phyloP scores from a whole-genome alignment of 1,140 invertebrate species.

The Apis cerana region DNA sequence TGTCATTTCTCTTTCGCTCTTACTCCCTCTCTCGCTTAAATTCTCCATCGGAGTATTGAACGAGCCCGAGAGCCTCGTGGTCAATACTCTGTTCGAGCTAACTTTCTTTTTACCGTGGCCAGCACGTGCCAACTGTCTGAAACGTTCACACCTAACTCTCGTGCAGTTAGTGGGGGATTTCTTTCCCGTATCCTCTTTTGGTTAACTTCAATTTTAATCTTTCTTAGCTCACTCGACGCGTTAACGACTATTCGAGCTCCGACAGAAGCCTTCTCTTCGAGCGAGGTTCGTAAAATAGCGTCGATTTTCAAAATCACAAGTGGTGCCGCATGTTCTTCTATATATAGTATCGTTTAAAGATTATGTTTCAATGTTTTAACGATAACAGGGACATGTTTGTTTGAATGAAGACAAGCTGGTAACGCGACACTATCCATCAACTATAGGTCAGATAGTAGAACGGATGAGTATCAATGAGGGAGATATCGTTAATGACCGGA shows the following conservation, averaged over 20 bases:
- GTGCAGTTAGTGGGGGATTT: neutral
- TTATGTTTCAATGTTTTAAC: neutral
- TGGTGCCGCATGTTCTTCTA: neutral
- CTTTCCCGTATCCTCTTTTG: neutral
- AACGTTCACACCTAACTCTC: conserved; percentile 30
- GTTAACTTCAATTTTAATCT: conserved; percentile 21
- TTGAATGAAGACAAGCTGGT: neutral
- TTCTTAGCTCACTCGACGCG: neutral
- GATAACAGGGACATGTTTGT: neutral
- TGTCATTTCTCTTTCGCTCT: neutral
- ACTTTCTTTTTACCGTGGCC: conserved; percentile 18
- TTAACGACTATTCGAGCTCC: neutral
- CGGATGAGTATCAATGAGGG: neutral
- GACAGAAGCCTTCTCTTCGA: neutral
- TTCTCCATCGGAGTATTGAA: conserved; percentile 53
- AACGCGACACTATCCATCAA: neutral
- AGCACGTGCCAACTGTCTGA: conserved; percentile 47
- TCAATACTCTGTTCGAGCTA: conserved; percentile 54
- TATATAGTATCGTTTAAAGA: neutral
- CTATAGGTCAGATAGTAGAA: neutral
- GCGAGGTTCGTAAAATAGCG: neutral
- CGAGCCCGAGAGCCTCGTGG: conserved; percentile 40
- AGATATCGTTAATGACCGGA: neutral
- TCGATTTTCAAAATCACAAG: neutral
- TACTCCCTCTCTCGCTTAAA: neutral